Evolutionary conservation across 1,140 invertebrate genomes (phyloP), one percentile per base, ranked within the genome.

Genomic region (Drosophila athabasca): DNA sequence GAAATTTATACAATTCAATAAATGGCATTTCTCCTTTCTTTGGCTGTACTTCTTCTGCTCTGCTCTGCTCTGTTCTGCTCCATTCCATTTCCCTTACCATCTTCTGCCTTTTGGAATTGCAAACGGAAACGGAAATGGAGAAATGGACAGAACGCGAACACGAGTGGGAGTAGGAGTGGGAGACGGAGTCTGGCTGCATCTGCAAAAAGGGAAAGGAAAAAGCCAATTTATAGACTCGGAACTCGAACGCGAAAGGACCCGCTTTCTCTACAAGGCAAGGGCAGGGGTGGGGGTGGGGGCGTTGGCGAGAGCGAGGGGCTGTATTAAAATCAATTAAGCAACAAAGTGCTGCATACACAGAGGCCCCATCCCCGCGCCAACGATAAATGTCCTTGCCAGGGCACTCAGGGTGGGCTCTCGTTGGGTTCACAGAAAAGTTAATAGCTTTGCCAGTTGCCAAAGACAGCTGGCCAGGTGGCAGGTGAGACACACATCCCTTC

Each of bases 1-100:
- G 83, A 90, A 88, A 88, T 88, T 88, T 90, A 90, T 90, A 90
- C 85, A 90, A 90, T 90, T 90, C 85, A 90, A 90, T 90, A 90
- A 90, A 90, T 90, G 82, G 83, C 75, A 88, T 87, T 87, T 87
- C 74, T 76, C 79, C 72, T 66, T 66, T 76, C 73, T 75, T 76
- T 76, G 59, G 44, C 31, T 48, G 35, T 39, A 39, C 26, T 65
- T 8, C 19, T 29, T n/a, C 4, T 59, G 46, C 31, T 49, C 24
- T 24, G 22, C 22, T 19, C 43, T 6, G 8, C 29, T 39, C 35
- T 11, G 1, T 11, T 39, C 35, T 9, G 2, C 4, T 39, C 35
- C 35, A 13, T 59, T 52, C 43, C 49, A 51, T 35, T 52, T 39
- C 57, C 49, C 29, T 51, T 58, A 51, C 29, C 48, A 69, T 13